A percentile compares a stretch with the other conserved stretches of the same genome.
These are phyloP conservation scores for Macroramphosus scolopax DNA, from an alignment of 2,797 vertebrate species.

Conservation along the genomic window DNA sequence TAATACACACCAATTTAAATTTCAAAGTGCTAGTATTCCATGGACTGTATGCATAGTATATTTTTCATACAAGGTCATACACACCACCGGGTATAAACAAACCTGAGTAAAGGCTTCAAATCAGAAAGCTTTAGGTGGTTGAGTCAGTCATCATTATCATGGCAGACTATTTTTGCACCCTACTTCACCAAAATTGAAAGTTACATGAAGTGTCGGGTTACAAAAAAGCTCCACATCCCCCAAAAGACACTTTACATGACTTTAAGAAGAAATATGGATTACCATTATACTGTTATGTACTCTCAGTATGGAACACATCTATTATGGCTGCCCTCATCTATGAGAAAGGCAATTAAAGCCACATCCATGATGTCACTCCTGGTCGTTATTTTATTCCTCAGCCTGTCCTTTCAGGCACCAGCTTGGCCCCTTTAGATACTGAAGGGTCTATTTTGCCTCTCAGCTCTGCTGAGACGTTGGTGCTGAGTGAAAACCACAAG, in stretches of 20 bases:
- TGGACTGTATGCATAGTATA: too few species aligned
- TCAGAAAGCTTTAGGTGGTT: too few species aligned
- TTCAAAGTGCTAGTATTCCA: too few species aligned
- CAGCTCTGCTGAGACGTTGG: conserved; percentile 39
- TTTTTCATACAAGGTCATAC: too few species aligned
- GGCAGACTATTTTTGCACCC: background rate
- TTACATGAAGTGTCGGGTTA: background rate
- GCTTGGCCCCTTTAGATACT: conserved; percentile 23
- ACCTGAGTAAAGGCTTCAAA: too few species aligned
- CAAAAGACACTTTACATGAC: background rate
- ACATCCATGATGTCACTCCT: too few species aligned
- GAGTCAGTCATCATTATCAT: too few species aligned
- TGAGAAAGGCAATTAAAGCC: conserved; percentile 3
- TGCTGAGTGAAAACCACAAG: conserved; percentile 54
- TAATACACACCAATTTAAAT: too few species aligned
- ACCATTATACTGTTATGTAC: background rate
- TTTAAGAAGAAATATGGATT: too few species aligned
- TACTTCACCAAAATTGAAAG: background rate
- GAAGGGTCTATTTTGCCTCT: conserved; percentile 54
- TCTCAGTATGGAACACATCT: background rate
- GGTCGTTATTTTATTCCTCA: conserved; percentile 15
- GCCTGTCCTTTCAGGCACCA: conserved; percentile 21
- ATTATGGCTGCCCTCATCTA: conserved; percentile 7
- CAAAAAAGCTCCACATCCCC: background rate
- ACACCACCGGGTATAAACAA: background rate